phyloP scores from a whole-genome alignment of 2,113 vertebrate species.

The Chloebia gouldiae region DNA sequence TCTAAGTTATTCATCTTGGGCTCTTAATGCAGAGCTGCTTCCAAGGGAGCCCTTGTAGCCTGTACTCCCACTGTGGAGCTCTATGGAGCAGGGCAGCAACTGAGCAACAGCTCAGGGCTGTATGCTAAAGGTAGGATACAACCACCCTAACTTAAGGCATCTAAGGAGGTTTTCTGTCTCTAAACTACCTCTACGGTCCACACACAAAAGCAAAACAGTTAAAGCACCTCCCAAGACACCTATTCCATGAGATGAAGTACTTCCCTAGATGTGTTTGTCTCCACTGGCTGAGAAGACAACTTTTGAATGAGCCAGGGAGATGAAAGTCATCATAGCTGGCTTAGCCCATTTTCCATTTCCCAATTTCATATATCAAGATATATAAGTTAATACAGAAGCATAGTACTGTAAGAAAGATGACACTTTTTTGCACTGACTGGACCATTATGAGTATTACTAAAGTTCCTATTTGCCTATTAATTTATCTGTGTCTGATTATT shows the following conservation, averaged over 20 bases:
- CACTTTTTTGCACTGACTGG: neutral
- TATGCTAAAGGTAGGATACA: neutral
- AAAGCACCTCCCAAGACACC: neutral
- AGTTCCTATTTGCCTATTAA: neutral
- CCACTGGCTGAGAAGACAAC: neutral
- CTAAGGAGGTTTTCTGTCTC: neutral
- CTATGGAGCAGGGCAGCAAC: neutral
- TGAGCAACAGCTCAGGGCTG: neutral
- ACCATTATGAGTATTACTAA: neutral
- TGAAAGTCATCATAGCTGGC: neutral
- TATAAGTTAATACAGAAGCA: neutral
- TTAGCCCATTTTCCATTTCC: neutral
- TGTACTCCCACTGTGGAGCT: neutral
- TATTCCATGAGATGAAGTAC: neutral
- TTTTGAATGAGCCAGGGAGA: neutral
- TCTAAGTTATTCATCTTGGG: neutral
- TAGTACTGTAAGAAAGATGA: neutral
- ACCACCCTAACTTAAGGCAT: neutral
- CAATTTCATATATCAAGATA: neutral
- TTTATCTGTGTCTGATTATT: neutral
- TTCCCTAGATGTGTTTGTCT: neutral
- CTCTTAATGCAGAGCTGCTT: neutral
- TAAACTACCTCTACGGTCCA: neutral
- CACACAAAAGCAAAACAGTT: neutral
- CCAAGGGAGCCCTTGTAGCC: fast-evolving